Evolutionary conservation across 2,113 vertebrate species (phyloP).

Genomic region (Aspiorhynchus laticeps): DNA sequence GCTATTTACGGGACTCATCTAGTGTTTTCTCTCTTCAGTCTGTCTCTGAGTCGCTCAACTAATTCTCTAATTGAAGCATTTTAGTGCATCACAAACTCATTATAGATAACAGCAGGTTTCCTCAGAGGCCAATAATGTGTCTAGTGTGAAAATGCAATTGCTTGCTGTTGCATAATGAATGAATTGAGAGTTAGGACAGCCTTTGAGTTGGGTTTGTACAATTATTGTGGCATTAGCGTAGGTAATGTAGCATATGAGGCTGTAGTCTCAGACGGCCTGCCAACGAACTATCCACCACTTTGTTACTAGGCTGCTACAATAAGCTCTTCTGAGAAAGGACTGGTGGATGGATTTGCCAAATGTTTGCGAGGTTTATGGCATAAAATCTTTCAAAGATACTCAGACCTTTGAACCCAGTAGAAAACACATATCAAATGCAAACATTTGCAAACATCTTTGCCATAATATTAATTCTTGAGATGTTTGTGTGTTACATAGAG

Average conservation of each 20-base stretch:
- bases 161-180: slow-evolving; percentile 32
- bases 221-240: not conserved
- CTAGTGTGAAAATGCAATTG: slow-evolving; percentile 27
- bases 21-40: slow-evolving; percentile 7
- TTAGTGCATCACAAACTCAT: slow-evolving; percentile 34
- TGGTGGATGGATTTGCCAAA: not conserved
- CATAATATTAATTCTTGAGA: no score
- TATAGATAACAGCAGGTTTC: slow-evolving; percentile 28
- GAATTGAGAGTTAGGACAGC: slow-evolving; percentile 18
- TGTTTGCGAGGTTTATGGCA: not conserved
- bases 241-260: not conserved
- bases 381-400: not conserved
- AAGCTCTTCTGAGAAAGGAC: not conserved
- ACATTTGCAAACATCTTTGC: no score
- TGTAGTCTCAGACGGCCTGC: not conserved
- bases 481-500: no score
- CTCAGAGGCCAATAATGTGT: slow-evolving; percentile 37
- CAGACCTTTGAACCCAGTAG: not conserved
- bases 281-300: not conserved
- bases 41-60: slow-evolving; percentile 9
- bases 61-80: slow-evolving; percentile 35
- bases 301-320: not conserved
- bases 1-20: not conserved
- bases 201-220: not conserved
- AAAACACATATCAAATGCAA: no score